Percentiles rank a stretch among this genome's conserved stretches.
phyloP scores from a whole-genome alignment of 2,797 vertebrate species.

The Falco novaeseelandiae region DNA sequence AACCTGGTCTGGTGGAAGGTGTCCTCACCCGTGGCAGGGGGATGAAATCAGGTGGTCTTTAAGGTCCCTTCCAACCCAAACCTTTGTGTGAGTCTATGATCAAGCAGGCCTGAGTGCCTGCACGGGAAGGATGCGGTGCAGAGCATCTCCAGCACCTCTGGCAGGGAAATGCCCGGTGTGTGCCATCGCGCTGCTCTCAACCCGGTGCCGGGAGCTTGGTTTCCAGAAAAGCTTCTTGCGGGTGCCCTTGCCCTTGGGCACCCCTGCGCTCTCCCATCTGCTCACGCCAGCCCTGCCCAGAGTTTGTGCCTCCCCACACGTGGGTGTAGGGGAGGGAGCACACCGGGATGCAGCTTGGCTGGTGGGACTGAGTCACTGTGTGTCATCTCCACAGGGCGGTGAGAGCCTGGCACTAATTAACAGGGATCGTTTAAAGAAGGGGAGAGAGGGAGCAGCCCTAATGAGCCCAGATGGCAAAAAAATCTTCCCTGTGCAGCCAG shows the following conservation, averaged over 20 bases:
- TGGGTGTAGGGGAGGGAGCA: background rate
- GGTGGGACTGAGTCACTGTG: slow-evolving; percentile 36
- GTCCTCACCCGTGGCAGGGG: too few relatives aligned
- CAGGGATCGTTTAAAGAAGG: background rate
- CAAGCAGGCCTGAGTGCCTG: background rate
- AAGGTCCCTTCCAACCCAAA: too few relatives aligned
- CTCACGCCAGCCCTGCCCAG: rapidly evolving
- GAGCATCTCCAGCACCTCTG: background rate
- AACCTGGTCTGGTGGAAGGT: too few relatives aligned
- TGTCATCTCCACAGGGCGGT: background rate
- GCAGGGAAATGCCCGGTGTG: rapidly evolving
- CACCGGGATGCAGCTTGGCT: background rate
- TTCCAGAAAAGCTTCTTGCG: rapidly evolving
- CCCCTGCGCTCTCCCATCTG: background rate
- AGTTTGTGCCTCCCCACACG: rapidly evolving
- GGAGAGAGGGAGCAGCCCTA: background rate
- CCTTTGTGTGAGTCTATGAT: background rate
- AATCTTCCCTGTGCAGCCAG: background rate
- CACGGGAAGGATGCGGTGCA: rapidly evolving
- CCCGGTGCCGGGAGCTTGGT: rapidly evolving
- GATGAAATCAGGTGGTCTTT: too few relatives aligned
- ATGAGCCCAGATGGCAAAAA: background rate
- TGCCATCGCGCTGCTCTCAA: rapidly evolving
- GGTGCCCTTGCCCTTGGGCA: background rate
- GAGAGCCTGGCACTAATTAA: background rate